Evolutionary conservation across 1,140 invertebrate genomes (phyloP).

Genomic region (Drosophila bocqueti): DNA sequence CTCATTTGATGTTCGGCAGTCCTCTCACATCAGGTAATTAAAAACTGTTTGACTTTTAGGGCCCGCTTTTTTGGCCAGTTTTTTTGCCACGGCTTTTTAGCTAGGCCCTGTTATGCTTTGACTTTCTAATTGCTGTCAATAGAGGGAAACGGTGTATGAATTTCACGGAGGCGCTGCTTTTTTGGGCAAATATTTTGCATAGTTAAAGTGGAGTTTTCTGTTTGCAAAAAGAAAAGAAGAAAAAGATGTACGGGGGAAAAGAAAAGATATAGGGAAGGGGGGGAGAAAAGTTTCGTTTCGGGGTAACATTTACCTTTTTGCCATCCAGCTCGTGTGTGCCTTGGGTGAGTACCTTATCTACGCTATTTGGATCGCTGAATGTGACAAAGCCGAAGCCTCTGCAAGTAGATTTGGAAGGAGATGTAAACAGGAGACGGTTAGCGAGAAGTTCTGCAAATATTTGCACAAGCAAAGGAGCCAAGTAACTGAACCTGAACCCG

Average conservation of each 20-base stretch:
- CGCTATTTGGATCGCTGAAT: slow-evolving; percentile 96
- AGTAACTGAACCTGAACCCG: slow-evolving; percentile 51
- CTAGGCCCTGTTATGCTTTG: slow-evolving; percentile 62
- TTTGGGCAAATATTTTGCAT: slow-evolving; percentile 80
- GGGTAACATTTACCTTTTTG: slow-evolving; percentile 92
- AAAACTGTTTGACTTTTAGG: slow-evolving; percentile 74
- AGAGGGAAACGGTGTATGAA: slow-evolving; percentile 26
- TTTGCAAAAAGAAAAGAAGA: slow-evolving; percentile 35
- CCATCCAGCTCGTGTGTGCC: slow-evolving; percentile 97
- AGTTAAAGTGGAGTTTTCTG: slow-evolving; percentile 74
- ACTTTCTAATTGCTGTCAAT: slow-evolving; percentile 82
- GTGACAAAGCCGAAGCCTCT: slow-evolving; percentile 99
- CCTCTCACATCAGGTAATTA: slow-evolving; percentile 69
- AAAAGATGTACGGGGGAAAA: not conserved
- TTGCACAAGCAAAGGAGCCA: slow-evolving; percentile 61
- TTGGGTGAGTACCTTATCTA: slow-evolving; percentile 97
- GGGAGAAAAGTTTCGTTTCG: slow-evolving; percentile 13
- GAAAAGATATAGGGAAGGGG: not conserved
- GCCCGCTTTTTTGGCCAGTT: slow-evolving; percentile 21
- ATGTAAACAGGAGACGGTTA: slow-evolving; percentile 41
- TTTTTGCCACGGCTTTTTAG: slow-evolving; percentile 40
- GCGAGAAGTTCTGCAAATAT: slow-evolving; percentile 72
- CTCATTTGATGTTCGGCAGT: slow-evolving; percentile 54
- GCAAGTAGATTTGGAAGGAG: slow-evolving; percentile 86
- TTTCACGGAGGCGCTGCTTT: slow-evolving; percentile 60